phyloP scores from a whole-genome alignment of 2,113 vertebrate species.

The Cryptomyrus ogoouensis region DNA sequence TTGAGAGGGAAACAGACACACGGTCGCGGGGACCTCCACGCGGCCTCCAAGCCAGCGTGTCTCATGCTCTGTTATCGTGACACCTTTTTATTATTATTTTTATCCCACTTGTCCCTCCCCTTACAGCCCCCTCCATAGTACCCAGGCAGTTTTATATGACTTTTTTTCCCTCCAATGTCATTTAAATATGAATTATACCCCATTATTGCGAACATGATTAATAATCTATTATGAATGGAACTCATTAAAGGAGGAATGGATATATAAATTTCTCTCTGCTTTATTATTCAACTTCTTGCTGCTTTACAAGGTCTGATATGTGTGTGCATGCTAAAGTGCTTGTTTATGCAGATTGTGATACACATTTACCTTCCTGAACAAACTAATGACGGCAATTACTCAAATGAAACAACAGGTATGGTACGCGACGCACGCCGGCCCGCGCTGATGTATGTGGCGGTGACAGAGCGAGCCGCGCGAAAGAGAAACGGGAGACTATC shows the following conservation, averaged over 20 bases:
- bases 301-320: constrained; percentile 10
- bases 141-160: not conserved
- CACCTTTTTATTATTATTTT: not conserved
- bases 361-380: constrained; percentile 17
- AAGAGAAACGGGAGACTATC: not conserved
- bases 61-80: not conserved
- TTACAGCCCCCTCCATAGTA: not conserved
- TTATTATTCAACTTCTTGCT: constrained; percentile 5
- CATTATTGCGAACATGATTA: constrained; percentile 19
- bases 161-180: not conserved
- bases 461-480: not conserved
- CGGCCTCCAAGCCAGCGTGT: not conserved
- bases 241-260: constrained; percentile 15
- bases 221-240: constrained; percentile 17
- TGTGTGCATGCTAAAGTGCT: constrained; percentile 12
- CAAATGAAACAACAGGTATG: constrained; percentile 11
- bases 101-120: no score
- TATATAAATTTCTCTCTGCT: constrained; percentile 15
- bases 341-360: constrained; percentile 19
- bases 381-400: constrained; percentile 22
- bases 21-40: not conserved
- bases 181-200: constrained; percentile 20
- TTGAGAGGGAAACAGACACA: not conserved
- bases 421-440: not conserved
- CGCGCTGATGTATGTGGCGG: not conserved